Evolutionary conservation across 1,140 invertebrate genomes (phyloP).

Genomic region (Heterodera carotae): DNA sequence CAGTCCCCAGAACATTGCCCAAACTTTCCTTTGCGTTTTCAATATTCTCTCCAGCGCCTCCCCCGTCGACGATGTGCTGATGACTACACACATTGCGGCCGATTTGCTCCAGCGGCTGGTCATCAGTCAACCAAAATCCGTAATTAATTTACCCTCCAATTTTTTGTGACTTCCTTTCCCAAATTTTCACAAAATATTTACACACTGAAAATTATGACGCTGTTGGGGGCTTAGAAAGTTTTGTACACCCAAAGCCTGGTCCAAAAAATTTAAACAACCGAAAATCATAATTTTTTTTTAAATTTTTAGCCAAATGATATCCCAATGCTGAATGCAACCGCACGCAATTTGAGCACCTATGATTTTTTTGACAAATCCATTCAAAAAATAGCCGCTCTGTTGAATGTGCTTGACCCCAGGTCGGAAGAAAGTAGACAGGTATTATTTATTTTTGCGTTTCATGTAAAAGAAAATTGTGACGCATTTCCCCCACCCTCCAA

Average conservation of each 20-base stretch:
- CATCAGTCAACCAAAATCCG: constrained; percentile 26
- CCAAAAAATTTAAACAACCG: not conserved
- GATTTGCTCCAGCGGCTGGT: constrained; percentile 55
- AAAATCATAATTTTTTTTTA: not conserved
- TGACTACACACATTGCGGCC: constrained; percentile 56
- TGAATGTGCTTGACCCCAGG: constrained; percentile 46
- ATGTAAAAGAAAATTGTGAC: not conserved
- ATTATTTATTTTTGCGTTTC: not conserved
- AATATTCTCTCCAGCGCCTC: constrained; percentile 49
- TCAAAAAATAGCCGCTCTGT: constrained; percentile 46
- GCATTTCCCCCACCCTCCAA: not conserved
- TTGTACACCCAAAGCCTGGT: too few relatives aligned
- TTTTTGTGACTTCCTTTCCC: not conserved
- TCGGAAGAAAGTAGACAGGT: constrained; percentile 53
- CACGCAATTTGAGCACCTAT: constrained; percentile 53
- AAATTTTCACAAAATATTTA: too few relatives aligned
- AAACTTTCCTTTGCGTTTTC: constrained; percentile 57
- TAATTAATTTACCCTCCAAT: not conserved
- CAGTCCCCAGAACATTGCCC: constrained; percentile 50
- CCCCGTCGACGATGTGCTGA: constrained; percentile 35
- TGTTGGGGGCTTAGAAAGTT: too few relatives aligned
- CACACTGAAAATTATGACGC: too few relatives aligned
- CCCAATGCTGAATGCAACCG: constrained; percentile 47
- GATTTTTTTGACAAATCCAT: constrained; percentile 49
- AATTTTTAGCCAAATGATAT: constrained; percentile 40